These are phyloP conservation scores for Drosophila prosaltans DNA, from an alignment of 1,140 invertebrate genomes.

Conservation along the genomic window DNA sequence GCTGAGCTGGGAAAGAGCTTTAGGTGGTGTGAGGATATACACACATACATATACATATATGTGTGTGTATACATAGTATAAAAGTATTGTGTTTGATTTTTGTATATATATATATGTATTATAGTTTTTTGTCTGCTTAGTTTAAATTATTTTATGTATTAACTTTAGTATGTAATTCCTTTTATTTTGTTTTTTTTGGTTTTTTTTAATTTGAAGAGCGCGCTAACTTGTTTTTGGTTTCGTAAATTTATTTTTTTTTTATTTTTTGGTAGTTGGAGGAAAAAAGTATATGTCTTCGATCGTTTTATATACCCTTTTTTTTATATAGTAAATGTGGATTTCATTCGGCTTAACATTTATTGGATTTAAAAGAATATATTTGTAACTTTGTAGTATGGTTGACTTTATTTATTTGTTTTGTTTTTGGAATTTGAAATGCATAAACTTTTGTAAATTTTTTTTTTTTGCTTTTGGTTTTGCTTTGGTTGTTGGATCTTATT, in stretches of 20 bases:
- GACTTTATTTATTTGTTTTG: slow-evolving; percentile 47
- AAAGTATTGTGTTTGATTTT: slow-evolving; percentile 47
- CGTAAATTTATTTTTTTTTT: slow-evolving; percentile 14
- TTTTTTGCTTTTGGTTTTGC: slow-evolving; percentile 17
- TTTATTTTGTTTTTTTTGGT: slow-evolving; percentile 33
- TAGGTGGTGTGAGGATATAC: slow-evolving; percentile 19
- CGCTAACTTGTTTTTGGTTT: slow-evolving; percentile 49
- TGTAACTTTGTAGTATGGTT: slow-evolving; percentile 52
- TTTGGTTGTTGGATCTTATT: slow-evolving; percentile 28
- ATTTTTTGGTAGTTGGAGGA: slow-evolving; percentile 42
- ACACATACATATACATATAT: slow-evolving; percentile 20
- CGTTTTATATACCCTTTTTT: slow-evolving; percentile 45
- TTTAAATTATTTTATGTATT: slow-evolving; percentile 53
- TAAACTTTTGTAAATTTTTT: slow-evolving; percentile 27
- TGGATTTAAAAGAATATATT: slow-evolving; percentile 56
- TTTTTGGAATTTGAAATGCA: slow-evolving; percentile 41
- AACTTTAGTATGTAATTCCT: slow-evolving; percentile 31
- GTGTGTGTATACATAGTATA: slow-evolving; percentile 69
- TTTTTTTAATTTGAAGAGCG: slow-evolving; percentile 58
- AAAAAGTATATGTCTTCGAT: slow-evolving; percentile 51
- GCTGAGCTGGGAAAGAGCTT: slow-evolving; percentile 33
- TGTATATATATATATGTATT: slow-evolving; percentile 21
- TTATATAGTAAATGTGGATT: slow-evolving; percentile 32
- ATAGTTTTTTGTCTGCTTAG: slow-evolving; percentile 42
- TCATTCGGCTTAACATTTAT: slow-evolving; percentile 48